phyloP scores from a whole-genome alignment of 2,888 invertebrate genomes.

The Mesoligia furuncula region DNA sequence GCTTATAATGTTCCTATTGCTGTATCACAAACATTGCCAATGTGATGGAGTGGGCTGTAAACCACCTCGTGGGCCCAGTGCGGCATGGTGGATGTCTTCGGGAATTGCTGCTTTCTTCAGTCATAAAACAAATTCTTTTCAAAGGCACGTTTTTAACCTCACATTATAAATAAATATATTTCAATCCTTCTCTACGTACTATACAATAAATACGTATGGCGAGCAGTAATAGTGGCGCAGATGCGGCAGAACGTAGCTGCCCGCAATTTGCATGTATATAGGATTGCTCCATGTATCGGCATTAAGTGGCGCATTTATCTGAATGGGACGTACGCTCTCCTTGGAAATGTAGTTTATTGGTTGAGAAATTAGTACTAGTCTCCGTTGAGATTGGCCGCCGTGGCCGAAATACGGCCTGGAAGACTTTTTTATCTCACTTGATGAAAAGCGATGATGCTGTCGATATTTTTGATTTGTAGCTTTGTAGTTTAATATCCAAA shows the following conservation, averaged over 20 bases:
- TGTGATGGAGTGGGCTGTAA: no score
- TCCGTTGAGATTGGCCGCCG: no score
- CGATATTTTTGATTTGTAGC: neutral
- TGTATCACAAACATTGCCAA: no score
- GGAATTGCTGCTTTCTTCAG: no score
- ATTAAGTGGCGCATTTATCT: conserved; percentile 58
- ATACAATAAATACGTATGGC: conserved; percentile 41
- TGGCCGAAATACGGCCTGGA: no score
- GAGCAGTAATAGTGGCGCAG: conserved; percentile 36
- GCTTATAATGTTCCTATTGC: no score
- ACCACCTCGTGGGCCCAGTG: no score
- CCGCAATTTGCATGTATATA: conserved; percentile 68
- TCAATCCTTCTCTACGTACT: neutral
- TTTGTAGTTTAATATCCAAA: neutral
- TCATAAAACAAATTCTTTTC: no score
- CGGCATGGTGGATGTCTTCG: neutral
- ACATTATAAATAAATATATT: conserved; percentile 1
- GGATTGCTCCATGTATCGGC: conserved; percentile 47
- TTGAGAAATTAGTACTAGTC: no score
- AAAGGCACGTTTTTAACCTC: no score
- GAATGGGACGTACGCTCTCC: conserved; percentile 43
- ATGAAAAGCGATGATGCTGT: neutral
- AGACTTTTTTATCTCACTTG: neutral
- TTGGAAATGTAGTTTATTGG: conserved; percentile 27
- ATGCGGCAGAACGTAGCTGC: conserved; percentile 61